Evolutionary conservation across 1,140 invertebrate species (phyloP), one percentile per base, ranked within the genome.

Genomic region (Samia ricini): DNA sequence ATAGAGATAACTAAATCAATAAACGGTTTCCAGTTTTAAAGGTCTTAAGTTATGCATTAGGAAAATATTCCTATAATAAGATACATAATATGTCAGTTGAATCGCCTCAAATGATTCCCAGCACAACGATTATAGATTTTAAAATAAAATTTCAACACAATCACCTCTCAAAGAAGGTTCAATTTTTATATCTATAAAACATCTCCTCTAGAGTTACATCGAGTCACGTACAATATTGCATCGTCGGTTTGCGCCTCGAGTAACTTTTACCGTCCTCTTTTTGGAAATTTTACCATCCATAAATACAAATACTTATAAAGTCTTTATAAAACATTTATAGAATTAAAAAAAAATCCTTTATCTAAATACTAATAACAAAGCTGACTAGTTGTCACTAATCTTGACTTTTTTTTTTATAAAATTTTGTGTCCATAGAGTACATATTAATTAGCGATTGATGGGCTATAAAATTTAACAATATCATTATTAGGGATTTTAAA

Each of bases 151-250:
- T 36, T 42, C 33, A 42, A 15, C 33, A 42, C 33, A 42, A 42
- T 42, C 33, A 42, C 33, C 33, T 42, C 12, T 42, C 33, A 42
- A 15, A 42, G 33, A 42, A 4, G 33, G 33, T 42, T 42, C 33
- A 42, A 42, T 42, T 42, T n/a, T 42, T 42, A 42, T 42, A 42
- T 42, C 33, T 15, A 42, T 42, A 42, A 42, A 42, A 42, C 33
- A 42, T 42, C 10, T 5, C 26, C 10, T 42, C 33, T 42, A 15
- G n/a, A 42, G 33, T 42, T 42, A 42, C 33, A 42, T 15, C 33
- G 33, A 42, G 33, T 42, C 33, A 42, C 33, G 33, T 42, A 42
- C 33, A 42, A 42, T 42, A 42, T 42, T 42, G 33, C 33, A 42
- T 42, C 33, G 33, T 42, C 8, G 10, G 33, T 42, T 42, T 42